Base-by-base conservation (phyloP, 2,113 vertebrate species). In the Strix aluco region DNA sequence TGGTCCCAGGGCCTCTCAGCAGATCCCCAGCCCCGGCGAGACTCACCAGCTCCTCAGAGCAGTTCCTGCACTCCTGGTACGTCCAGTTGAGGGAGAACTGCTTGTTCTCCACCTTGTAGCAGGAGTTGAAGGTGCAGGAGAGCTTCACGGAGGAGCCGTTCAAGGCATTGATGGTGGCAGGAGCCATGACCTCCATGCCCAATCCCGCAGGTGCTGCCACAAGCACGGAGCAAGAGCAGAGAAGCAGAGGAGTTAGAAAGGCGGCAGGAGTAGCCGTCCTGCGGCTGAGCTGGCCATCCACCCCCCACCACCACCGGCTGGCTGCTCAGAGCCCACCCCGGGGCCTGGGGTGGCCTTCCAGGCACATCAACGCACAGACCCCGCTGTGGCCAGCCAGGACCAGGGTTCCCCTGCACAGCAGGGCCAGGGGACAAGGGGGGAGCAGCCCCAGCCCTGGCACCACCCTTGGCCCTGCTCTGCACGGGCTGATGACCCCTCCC, bases 51-150 rank as follows among this genome's bases (percentile, higher is more conserved):
- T 99, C 98, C 90, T 99, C 99, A 0, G 99, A 99, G 91, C 99
- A 99, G 81, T 99, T 99, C 7, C 23, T 18, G 13, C 98, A 98
- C 51, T 97, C 98, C 96, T 99, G 98, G 97, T 99, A 99, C 0
- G 99, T 99, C 99, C 99, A 99, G 98, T 99, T 99, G 98, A 99
- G 98, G 94, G 98, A 98, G 97, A 99, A 99, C 91, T 98, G 99
- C 83, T 98, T 98, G 78, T 97, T 96, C 72, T 99, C 99, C 96
- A 99, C 99, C 57, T 98, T 99, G 96, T 99, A 99, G 98, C 99
- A 99, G 96, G 99, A 99, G 63, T 98, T 99, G 96, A 99, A 99
- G 32, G 98, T 98, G 97, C 99, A 99, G 92, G 98, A 70, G 93
- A 99, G 99, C 95, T 98, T 99, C 87, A 98, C 97, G 0, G 98